Base-by-base conservation (phyloP, 2,888 invertebrate genomes). In the Tridacna gigas region DNA sequence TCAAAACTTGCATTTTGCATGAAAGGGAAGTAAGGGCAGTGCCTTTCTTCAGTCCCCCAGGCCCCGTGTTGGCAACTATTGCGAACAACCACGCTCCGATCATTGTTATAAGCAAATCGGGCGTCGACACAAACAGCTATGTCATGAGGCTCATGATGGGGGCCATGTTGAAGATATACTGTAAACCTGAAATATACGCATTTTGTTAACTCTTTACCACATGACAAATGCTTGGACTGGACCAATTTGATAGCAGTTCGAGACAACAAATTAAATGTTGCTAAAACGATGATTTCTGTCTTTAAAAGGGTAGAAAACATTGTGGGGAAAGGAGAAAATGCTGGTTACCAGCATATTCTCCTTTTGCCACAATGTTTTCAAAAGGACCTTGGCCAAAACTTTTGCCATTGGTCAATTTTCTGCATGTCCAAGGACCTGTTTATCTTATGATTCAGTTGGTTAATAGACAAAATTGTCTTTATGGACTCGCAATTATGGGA, bases 41-140 rank as follows among this genome's bases (percentile, higher is more conserved):
- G 84, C 56, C 88, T 82, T 45, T 92, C 92, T 76, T 92, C 92
- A 1, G 65, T 13, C 4, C 91, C 91, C 89, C 89, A 92, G 4
- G 65, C 67, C 0, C 90, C 89, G 12, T 60, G 56, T 47, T 89
- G 83, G 12, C 79, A 84, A 80, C 90, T 88, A 56, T 90, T 92
- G 22, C 91, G 81, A 0, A 92, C 88, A 2, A 90, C 83, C 7
- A 82, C 74, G 69, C 89, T 88, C 18, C 79, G 76, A 71, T 80
- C 82, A 47, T 73, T 74, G 22, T 86, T 82, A 74, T 77, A 90
- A 61, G 80, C 84, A 77, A 92, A 90, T 12, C 92, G 82, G 0
- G 82, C 88, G 83, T 92, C 91, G 77, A 91, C 88, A 74, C 88
- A 88, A 71, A 92, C 61, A 18, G 86, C 90, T 28, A 90, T 80